Conservation (phyloP, 2,113 vertebrate species). For the Aythya baeri region DNA sequence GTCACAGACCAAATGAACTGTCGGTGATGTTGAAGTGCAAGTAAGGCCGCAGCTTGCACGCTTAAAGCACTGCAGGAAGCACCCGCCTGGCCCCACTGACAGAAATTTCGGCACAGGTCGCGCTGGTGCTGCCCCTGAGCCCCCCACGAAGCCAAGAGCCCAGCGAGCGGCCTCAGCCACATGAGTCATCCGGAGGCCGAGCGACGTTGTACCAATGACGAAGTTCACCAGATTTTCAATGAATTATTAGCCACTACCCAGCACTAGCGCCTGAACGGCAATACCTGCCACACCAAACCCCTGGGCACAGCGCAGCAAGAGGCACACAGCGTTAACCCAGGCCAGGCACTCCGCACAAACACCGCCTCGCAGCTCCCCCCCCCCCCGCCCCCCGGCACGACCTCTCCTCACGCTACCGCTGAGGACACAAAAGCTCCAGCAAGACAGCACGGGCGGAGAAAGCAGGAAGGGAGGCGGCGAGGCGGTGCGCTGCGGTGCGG, state of each 20-base stretch:
- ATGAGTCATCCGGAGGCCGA: fast-evolving
- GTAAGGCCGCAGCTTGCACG: background rate
- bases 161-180: background rate
- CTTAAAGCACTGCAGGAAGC: fast-evolving
- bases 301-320: background rate
- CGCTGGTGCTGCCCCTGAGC: fast-evolving
- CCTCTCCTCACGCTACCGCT: fast-evolving
- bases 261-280: background rate
- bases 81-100: fast-evolving
- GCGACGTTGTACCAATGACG: background rate
- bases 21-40: fast-evolving
- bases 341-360: background rate
- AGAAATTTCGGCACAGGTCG: fast-evolving
- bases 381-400: background rate
- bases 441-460: too few relatives aligned
- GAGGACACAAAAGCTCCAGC: fast-evolving
- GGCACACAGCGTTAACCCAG: background rate
- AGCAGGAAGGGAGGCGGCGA: background rate
- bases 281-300: background rate
- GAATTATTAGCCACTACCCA: background rate
- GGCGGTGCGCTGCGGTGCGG: too few relatives aligned
- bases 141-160: background rate
- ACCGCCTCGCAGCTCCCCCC: fast-evolving
- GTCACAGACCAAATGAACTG: background rate
- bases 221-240: background rate